These are phyloP conservation scores for Plagodis dolabraria DNA, from an alignment of 2,888 invertebrate genomes.

Conservation along the genomic window DNA sequence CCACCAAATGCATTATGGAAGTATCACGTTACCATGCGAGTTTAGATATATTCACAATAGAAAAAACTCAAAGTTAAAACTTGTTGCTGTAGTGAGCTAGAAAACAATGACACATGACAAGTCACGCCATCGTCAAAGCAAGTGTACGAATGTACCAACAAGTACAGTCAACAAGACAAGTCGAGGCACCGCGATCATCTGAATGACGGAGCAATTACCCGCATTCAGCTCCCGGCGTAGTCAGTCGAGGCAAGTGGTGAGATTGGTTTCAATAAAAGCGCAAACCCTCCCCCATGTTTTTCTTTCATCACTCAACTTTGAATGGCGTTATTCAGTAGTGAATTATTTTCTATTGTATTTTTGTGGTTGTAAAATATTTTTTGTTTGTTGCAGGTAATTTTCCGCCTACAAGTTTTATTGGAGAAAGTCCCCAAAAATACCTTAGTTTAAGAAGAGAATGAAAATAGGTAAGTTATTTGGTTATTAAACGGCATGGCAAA, in stretches of 20 bases:
- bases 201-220: conserved; percentile 83
- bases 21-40: too few relatives aligned
- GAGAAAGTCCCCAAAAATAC: too few relatives aligned
- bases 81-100: conserved; percentile 52
- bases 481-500: too few relatives aligned
- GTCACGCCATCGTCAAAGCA: conserved; percentile 69
- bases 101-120: conserved; percentile 73
- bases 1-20: too few relatives aligned
- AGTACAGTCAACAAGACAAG: conserved; percentile 79
- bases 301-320: conserved; percentile 79
- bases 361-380: conserved; percentile 27
- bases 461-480: too few relatives aligned
- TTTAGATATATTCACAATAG: neutral
- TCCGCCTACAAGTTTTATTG: neutral
- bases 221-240: conserved; percentile 76
- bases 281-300: conserved; percentile 80
- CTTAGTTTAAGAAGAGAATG: too few relatives aligned
- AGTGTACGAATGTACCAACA: conserved; percentile 49
- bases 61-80: conserved; percentile 28
- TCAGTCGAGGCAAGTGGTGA: conserved; percentile 78
- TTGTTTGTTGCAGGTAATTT: conserved; percentile 64
- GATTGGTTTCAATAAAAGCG: conserved; percentile 84
- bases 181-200: conserved; percentile 73
- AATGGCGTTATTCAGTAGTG: conserved; percentile 72
- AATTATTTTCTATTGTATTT: conserved; percentile 22